Evolutionary conservation across 2,888 invertebrate species (phyloP).

Genomic region (Pelosia muscerda): DNA sequence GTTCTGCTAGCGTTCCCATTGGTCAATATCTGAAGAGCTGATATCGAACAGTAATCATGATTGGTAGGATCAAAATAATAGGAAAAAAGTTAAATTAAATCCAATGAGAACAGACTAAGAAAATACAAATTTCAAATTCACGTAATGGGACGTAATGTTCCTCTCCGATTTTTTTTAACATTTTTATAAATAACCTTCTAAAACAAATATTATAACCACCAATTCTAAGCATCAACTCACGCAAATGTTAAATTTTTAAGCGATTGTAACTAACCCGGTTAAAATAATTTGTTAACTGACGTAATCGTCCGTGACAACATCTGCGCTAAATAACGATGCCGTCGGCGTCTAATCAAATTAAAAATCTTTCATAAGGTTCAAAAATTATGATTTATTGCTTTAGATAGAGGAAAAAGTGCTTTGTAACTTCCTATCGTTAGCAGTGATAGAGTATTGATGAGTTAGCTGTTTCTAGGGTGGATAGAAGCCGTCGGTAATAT

Average conservation of each 20-base stretch:
- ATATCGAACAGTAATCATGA: neutral
- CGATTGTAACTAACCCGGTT: constrained; percentile 27
- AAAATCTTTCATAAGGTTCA: constrained; percentile 59
- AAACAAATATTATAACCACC: constrained; percentile 27
- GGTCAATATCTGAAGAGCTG: constrained; percentile 5
- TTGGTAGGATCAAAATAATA: constrained; percentile 18
- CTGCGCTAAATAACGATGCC: constrained; percentile 59
- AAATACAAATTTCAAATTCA: constrained; percentile 38
- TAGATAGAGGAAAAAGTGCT: constrained; percentile 54
- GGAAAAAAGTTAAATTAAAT: neutral
- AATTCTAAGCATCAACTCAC: constrained; percentile 17
- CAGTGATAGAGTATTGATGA: constrained; percentile 39
- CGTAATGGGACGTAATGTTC: constrained; percentile 11
- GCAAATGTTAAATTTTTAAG: constrained; percentile 23
- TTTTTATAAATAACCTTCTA: constrained; percentile 21
- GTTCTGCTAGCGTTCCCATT: constrained; percentile 21
- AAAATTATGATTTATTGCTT: constrained; percentile 40
- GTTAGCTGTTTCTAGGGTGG: constrained; percentile 27
- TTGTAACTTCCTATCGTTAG: constrained; percentile 42
- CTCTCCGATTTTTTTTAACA: constrained; percentile 5
- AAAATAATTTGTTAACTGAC: constrained; percentile 71
- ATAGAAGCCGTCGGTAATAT: constrained; percentile 17
- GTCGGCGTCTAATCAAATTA: constrained; percentile 63
- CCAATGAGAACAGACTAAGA: constrained; percentile 20
- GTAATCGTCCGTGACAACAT: constrained; percentile 82